Base-by-base conservation (phyloP, 2,797 vertebrate species). In the Platyrinchus mystaceus region DNA sequence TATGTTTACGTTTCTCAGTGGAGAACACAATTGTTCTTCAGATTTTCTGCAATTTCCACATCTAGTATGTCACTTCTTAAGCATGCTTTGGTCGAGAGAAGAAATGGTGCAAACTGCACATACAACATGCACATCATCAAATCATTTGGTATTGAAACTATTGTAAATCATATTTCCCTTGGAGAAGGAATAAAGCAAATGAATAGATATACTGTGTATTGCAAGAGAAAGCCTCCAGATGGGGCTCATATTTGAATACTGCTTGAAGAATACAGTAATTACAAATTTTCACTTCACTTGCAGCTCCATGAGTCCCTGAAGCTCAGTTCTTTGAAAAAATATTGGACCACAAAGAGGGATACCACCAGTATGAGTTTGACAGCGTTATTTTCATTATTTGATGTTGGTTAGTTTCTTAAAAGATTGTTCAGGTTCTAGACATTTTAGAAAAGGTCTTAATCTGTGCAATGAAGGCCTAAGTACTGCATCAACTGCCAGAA, bases 11-110 rank as follows among this genome's bases (percentile, higher is more conserved):
- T 30, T 53, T 64, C 55, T 30, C 66, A 84, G 63, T 63, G 96
- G 81, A 96, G 77, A 69, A 78, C 24, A 44, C 55, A 80, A 89
- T 81, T 92, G 81, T 93, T 93, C 56, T 68, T 84, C 2, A 0
- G 49, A n/a, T 85, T 88, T 89, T 90, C 56, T 59, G 49, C 37
- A 43, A 12, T 64, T 89, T 96, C 66, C 49, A 63, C 23, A 66
- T 89, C 68, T 70, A 90, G 8, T 49, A 30, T 21, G 52, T 53
- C 55, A 79, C 22, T 69, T 75, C 43, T 71, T 36, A 84, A 66
- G 59, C 24, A 23, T 1, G 1, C 32, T 86, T 55, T 6, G 12
- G 23, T 37, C 24, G 27, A 63, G 56, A 78, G 50, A 23, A 68
- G 64, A 10, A 76, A 47, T 18, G 47, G 30, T 9, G 20, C 39